Base-by-base conservation (phyloP, 2,888 invertebrate genomes). In the Cylloceria caligata region DNA sequence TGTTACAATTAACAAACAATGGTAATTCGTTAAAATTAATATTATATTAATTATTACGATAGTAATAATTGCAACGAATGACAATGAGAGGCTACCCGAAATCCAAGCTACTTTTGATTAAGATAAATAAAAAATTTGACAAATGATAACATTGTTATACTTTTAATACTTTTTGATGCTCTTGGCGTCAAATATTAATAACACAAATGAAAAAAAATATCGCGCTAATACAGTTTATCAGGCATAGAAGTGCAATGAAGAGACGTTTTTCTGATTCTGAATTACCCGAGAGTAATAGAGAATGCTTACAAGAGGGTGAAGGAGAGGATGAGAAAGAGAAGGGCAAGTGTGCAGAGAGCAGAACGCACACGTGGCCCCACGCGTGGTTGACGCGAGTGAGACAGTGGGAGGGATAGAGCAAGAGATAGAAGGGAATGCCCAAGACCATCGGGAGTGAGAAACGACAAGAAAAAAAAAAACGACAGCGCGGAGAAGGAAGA, bases 361-460 rank as follows among this genome's bases (percentile, higher is more conserved):
- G 75, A 82, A 79, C 75, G 79, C 82, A 82, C 82, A 82, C 82
- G 82, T 82, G 82, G 82, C 75, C 82, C 75, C 82, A 82, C 79
- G 82, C 82, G 82, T 82, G 68, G 79, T 80, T 71, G 21, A 72
- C n/a, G 57, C 67, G 27, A 27, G 45, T 2, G 47, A 39, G 27
- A 64, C 13, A 47, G 55, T 69, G 42, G 1, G 69, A 45, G 62
- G 75, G 68, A 62, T 62, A 67, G n/a, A n/a, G 27, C 24, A 57
- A 47, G 75, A 49, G 27, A 36, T 65, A 65, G 69, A 65, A 64
- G 42, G 30, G 42, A 60, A 57, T 34, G 47, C 62, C 62, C 47
- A 39, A 49, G 45, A 19, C 42, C 36, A 13, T 62, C 19, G 52
- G 21, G 78, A 34, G 62, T 49, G 69, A 71, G 57, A 68, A 57